phyloP scores from a whole-genome alignment of 2,888 invertebrate species.

The Drosophila mimica region DNA sequence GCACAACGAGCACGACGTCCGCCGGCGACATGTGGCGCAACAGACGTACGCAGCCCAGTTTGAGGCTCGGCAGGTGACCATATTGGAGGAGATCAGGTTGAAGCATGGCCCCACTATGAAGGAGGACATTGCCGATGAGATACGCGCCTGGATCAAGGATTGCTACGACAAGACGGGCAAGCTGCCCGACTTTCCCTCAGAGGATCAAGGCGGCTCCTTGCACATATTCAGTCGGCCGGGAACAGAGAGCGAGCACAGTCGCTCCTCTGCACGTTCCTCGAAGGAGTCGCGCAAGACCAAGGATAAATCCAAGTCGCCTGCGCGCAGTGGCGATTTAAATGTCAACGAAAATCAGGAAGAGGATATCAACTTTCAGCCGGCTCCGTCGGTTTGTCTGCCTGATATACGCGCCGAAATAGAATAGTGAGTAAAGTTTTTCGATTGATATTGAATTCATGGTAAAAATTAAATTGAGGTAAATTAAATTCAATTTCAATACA shows the following conservation, averaged over 20 bases:
- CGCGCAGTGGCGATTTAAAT: constrained; percentile 85
- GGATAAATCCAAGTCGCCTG: constrained; percentile 88
- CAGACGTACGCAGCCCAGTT: constrained; percentile 89
- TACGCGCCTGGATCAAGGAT: constrained; percentile 94
- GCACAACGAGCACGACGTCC: constrained; percentile 78
- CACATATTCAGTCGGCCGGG: constrained; percentile 92
- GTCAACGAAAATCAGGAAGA: constrained; percentile 88
- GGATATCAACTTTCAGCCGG: constrained; percentile 87
- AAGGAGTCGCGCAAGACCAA: constrained; percentile 92
- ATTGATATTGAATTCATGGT: not conserved
- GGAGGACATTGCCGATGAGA: constrained; percentile 94
- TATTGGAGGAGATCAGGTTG: constrained; percentile 88
- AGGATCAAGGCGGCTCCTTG: constrained; percentile 95
- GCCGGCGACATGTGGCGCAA: constrained; percentile 89
- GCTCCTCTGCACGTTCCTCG: constrained; percentile 91
- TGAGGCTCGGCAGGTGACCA: constrained; percentile 88
- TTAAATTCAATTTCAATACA: not conserved
- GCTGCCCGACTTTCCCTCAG: constrained; percentile 96
- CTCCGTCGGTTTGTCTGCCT: constrained; percentile 89
- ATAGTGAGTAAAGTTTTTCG: constrained; percentile 86
- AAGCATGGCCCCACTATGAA: constrained; percentile 91
- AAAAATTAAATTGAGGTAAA: not conserved
- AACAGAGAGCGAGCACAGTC: constrained; percentile 92
- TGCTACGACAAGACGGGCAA: constrained; percentile 93
- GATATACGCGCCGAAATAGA: constrained; percentile 90